Evolutionary conservation across 2,888 invertebrate genomes (phyloP).

Genomic region (Melanchra persicariae): DNA sequence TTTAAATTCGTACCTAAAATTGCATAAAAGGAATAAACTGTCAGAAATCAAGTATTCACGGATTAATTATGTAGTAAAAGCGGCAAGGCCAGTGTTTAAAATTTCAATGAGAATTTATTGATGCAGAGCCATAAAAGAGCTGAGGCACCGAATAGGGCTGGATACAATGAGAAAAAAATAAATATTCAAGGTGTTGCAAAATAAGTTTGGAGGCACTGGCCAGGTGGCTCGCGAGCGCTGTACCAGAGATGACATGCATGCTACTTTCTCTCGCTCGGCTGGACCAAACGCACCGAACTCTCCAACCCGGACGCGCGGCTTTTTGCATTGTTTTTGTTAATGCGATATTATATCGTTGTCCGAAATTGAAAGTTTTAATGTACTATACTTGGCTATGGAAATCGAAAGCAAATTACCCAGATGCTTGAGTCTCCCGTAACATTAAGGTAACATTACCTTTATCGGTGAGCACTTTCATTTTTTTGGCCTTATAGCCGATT

Average conservation of each 20-base stretch:
- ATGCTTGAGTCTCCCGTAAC: slow-evolving; percentile 70
- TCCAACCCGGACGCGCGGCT: slow-evolving; percentile 82
- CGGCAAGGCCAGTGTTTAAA: slow-evolving; percentile 68
- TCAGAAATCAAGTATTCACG: slow-evolving; percentile 28
- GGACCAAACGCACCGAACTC: slow-evolving; percentile 75
- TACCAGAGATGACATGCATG: slow-evolving; percentile 81
- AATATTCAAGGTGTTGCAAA: slow-evolving; percentile 81
- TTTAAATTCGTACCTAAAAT: slow-evolving; percentile 12
- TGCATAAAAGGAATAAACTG: slow-evolving; percentile 19
- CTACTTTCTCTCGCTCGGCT: slow-evolving; percentile 83
- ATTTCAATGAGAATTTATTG: slow-evolving; percentile 73
- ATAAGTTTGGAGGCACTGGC: slow-evolving; percentile 68
- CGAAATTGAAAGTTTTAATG: slow-evolving; percentile 86
- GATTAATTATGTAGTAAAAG: slow-evolving; percentile 65
- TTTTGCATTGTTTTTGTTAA: slow-evolving; percentile 87
- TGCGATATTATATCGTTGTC: slow-evolving; percentile 79
- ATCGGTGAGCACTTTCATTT: slow-evolving; percentile 70
- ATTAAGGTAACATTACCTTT: slow-evolving; percentile 72
- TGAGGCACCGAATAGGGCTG: slow-evolving; percentile 63
- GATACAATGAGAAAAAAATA: slow-evolving; percentile 69
- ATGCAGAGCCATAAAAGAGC: slow-evolving; percentile 62
- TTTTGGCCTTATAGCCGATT: slow-evolving; percentile 58
- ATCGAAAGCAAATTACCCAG: slow-evolving; percentile 82
- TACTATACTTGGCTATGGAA: slow-evolving; percentile 79
- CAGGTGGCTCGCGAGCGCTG: slow-evolving; percentile 63